Base-by-base conservation (phyloP, 1,140 invertebrate genomes). In the Bombus vancouverensis region DNA sequence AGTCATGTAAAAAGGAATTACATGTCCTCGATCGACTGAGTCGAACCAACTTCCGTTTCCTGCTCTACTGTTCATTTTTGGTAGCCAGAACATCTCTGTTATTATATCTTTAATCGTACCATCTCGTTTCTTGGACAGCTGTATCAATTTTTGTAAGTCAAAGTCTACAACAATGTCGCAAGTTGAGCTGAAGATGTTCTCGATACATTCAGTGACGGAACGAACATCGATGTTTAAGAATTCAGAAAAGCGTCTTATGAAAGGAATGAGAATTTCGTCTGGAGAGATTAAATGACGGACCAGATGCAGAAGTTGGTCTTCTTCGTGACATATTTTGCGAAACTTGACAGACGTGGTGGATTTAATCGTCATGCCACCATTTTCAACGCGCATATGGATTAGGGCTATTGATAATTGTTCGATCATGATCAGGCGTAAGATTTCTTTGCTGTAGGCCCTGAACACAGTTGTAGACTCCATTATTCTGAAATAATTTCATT, bases 261-360 rank as follows among this genome's bases (percentile, higher is more conserved):
- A 75, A 6, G 32, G 47, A 1, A 1, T 3, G 4, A 75, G 22
- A 3, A 75, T 42, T 9, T 53, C 32, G 1, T 4, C 25, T 34
- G 10, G 32, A 0, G 3, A 0, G 2, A 8, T 74, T 2, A 25
- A 57, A 37, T 22, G 70, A 4, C 37, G 0, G 73, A 39, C 37
- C 6, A 34, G 15, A 25, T 34, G 44, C 2, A 10, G 1, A 3
- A 37, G 8, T 13, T 37, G 12, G 22, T 25, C 0, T 8, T 37
- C 10, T 1, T 57, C 32, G 73, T 28, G 32, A 8, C 22, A 37
- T 1, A 75, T 22, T 28, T 28, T 37, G 4, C 18, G 18, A 8
- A 15, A 75, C 22, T 57, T 37, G 3, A 13, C 32, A 0, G 13
- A 9, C 0, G 22, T 57, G 13, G 5, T 6, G 8, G 44, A 57